Evolutionary conservation across 2,888 invertebrate species (phyloP).

Genomic region (Ctena decussata): DNA sequence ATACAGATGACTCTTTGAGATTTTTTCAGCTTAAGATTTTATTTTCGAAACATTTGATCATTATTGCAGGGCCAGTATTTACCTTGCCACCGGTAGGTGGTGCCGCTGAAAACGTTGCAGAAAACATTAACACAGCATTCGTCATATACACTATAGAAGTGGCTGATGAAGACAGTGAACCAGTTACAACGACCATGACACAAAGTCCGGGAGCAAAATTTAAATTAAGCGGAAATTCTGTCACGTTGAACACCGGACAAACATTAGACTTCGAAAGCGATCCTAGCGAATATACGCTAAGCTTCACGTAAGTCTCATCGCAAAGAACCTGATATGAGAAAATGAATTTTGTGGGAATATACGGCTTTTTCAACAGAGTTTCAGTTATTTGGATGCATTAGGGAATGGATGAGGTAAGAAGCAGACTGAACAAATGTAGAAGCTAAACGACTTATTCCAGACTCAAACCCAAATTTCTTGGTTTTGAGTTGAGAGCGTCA

Average conservation of each 20-base stretch:
- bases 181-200: not conserved
- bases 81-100: not conserved
- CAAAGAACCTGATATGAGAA: too few relatives aligned
- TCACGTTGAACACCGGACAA: constrained; percentile 18
- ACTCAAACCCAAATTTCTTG: too few relatives aligned
- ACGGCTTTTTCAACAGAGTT: too few relatives aligned
- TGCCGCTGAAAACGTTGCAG: constrained; percentile 12
- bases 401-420: too few relatives aligned
- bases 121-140: constrained; percentile 9
- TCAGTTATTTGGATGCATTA: too few relatives aligned
- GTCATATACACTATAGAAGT: constrained; percentile 35
- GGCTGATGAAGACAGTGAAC: constrained; percentile 31
- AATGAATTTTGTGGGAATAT: too few relatives aligned
- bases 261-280: constrained; percentile 29
- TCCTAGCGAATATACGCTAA: constrained; percentile 16
- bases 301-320: constrained; percentile 32
- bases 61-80: constrained; percentile 38
- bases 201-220: constrained; percentile 3
- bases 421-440: too few relatives aligned
- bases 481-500: too few relatives aligned
- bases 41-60: too few relatives aligned
- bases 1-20: too few relatives aligned
- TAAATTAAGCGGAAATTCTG: not conserved
- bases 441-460: too few relatives aligned
- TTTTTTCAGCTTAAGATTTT: too few relatives aligned